These are phyloP conservation scores for Lithophane leautieri DNA, from an alignment of 2,888 invertebrate species.

Conservation along the genomic window DNA sequence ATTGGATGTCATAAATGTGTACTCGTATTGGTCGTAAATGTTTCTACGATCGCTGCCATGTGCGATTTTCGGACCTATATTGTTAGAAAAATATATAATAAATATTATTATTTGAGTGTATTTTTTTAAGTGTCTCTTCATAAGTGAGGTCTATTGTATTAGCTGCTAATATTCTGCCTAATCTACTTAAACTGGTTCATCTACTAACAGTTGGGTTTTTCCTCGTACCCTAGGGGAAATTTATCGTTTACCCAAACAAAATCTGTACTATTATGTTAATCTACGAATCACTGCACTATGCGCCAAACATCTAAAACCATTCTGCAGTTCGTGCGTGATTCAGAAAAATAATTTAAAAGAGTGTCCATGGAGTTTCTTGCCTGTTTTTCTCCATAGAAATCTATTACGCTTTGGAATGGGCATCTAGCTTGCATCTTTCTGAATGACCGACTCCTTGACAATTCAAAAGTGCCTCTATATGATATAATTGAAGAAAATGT, in stretches of 20 bases:
- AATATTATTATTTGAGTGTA: background rate
- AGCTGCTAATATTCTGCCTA: background rate
- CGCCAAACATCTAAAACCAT: too few relatives aligned
- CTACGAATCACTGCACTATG: background rate
- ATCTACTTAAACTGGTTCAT: background rate
- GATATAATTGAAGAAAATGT: too few relatives aligned
- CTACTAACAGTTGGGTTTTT: background rate
- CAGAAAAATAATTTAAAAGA: too few relatives aligned
- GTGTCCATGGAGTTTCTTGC: too few relatives aligned
- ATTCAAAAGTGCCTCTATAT: too few relatives aligned
- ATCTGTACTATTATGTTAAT: background rate
- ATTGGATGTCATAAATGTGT: conserved; percentile 30
- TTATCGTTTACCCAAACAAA: background rate
- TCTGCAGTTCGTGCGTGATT: too few relatives aligned
- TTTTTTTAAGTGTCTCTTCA: background rate
- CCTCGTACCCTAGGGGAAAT: background rate
- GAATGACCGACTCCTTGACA: too few relatives aligned
- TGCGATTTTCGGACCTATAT: background rate
- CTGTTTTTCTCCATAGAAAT: too few relatives aligned
- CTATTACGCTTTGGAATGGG: too few relatives aligned
- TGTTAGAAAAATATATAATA: background rate
- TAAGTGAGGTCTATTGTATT: background rate
- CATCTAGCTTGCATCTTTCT: too few relatives aligned
- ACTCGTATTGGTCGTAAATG: background rate
- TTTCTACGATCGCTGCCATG: conserved; percentile 6